Percentiles rank a stretch among this genome's conserved stretches.
phyloP scores from a whole-genome alignment of 2,888 invertebrate species.

The Tenthredo notha region DNA sequence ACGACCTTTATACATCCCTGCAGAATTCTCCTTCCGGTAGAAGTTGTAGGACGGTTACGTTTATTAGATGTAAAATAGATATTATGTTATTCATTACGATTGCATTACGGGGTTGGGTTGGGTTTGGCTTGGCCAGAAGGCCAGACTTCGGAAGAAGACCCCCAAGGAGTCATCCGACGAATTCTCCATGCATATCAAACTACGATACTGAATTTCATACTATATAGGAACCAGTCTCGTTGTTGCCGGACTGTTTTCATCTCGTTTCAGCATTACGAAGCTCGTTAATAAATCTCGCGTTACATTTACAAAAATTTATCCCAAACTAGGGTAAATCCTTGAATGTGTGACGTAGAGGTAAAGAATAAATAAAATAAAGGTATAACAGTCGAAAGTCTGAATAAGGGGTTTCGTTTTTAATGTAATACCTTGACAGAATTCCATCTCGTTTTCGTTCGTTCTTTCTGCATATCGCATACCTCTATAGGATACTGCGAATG shows the following conservation, averaged over 20 bases:
- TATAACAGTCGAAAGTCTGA: background rate
- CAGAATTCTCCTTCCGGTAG: background rate
- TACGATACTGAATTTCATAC: conserved; percentile 16
- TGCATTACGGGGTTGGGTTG: conserved; percentile 9
- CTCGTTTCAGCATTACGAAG: conserved; percentile 1
- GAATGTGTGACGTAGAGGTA: background rate
- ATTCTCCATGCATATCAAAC: conserved; percentile 41
- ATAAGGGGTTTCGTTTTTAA: background rate
- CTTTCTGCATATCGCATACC: conserved; percentile 1
- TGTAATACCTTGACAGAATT: conserved; percentile 8
- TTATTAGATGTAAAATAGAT: conserved; percentile 48
- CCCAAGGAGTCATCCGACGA: conserved; percentile 51
- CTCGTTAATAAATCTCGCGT: conserved; percentile 41
- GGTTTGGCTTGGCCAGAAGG: background rate
- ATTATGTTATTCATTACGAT: conserved; percentile 53
- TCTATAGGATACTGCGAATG: background rate
- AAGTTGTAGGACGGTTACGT: conserved; percentile 1
- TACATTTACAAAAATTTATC: background rate
- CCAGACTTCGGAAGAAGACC: conserved; percentile 15
- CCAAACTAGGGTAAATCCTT: background rate
- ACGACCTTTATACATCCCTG: background rate
- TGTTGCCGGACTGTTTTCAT: conserved; percentile 25
- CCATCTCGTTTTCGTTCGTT: conserved; percentile 6
- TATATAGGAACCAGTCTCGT: conserved; percentile 18
- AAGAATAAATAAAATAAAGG: background rate